phyloP scores from a whole-genome alignment of 2,113 vertebrate species.

The Callopanchax toddi region DNA sequence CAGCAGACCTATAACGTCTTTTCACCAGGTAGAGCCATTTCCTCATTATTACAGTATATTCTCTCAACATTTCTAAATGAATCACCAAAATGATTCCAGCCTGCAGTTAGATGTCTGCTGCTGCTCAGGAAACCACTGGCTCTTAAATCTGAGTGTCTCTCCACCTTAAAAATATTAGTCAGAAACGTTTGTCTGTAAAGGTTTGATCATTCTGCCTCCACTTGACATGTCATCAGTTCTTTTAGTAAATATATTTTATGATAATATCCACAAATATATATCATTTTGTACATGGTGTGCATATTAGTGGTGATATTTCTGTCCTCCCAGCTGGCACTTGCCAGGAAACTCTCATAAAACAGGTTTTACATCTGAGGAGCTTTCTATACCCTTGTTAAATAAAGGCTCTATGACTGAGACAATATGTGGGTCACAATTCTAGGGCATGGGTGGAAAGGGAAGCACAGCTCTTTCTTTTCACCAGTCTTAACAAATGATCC shows the following conservation, averaged over 20 bases:
- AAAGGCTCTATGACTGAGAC: conserved; percentile 60
- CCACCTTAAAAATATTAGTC: too few relatives aligned
- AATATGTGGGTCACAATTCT: conserved; percentile 76
- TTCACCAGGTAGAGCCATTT: conserved; percentile 55
- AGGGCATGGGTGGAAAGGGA: conserved; percentile 72
- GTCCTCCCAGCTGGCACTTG: too few relatives aligned
- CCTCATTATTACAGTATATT: conserved; percentile 61
- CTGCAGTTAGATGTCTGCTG: conserved; percentile 39
- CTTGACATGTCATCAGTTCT: not conserved
- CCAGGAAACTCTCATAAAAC: too few relatives aligned
- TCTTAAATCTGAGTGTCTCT: not conserved
- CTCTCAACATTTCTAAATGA: conserved; percentile 55
- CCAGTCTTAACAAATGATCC: conserved; percentile 35
- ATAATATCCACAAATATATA: too few relatives aligned
- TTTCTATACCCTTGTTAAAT: not conserved
- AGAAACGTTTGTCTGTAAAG: too few relatives aligned
- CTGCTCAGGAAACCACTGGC: conserved; percentile 48
- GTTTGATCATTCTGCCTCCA: not conserved
- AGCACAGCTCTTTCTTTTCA: conserved; percentile 46
- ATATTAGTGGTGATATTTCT: too few relatives aligned
- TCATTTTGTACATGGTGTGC: too few relatives aligned
- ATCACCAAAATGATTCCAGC: conserved; percentile 59
- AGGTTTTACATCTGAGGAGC: not conserved
- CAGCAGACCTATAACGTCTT: conserved; percentile 36
- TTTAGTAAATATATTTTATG: too few relatives aligned